phyloP scores from a whole-genome alignment of 2,888 invertebrate genomes.

The Linyphia triangularis region DNA sequence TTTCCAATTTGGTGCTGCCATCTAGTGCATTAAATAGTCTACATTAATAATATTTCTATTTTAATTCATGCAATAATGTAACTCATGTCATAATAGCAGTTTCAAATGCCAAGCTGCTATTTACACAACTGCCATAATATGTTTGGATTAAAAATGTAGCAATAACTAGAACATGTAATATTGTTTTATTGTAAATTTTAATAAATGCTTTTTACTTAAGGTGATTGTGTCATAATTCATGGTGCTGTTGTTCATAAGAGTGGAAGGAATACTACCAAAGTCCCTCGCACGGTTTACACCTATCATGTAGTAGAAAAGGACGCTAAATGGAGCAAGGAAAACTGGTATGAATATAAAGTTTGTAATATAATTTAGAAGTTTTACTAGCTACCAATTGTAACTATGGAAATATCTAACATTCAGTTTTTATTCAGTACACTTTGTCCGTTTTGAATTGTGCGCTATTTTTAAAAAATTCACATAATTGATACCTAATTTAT shows the following conservation, averaged over 20 bases:
- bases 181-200: no score
- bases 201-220: conserved; percentile 83
- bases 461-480: no score
- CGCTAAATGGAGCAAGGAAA: conserved; percentile 87
- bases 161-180: no score
- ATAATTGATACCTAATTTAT: no score
- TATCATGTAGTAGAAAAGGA: conserved; percentile 94
- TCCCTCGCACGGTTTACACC: conserved; percentile 95
- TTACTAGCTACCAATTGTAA: background rate
- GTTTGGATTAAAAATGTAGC: no score
- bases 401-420: background rate
- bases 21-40: no score
- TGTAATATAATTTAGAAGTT: background rate
- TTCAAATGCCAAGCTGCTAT: no score
- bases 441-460: background rate
- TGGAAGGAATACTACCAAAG: conserved; percentile 88
- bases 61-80: no score
- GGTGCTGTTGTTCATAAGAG: conserved; percentile 97
- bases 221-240: conserved; percentile 92
- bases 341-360: conserved; percentile 87
- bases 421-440: background rate
- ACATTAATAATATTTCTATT: no score
- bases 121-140: no score
- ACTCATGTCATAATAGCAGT: no score
- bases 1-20: no score